These are phyloP conservation scores for Vireo griseus DNA, from an alignment of 2,797 vertebrate genomes.

Conservation along the genomic window DNA sequence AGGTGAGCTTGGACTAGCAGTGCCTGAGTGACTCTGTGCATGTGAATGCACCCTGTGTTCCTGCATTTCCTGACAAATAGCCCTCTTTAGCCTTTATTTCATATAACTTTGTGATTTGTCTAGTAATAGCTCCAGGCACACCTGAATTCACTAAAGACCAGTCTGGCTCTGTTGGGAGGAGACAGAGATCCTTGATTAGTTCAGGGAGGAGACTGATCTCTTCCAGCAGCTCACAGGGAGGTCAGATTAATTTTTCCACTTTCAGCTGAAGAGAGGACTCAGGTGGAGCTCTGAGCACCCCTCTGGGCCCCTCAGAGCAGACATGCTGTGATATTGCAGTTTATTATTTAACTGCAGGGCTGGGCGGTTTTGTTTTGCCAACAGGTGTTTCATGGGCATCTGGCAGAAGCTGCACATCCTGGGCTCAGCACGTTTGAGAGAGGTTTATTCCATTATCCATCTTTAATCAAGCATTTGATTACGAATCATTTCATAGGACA, in stretches of 20 bases:
- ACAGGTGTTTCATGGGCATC: not conserved
- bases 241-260: not conserved
- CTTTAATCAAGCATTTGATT: not conserved
- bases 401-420: not conserved
- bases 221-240: not conserved
- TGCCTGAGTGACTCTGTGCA: not conserved
- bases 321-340: not conserved
- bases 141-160: not conserved
- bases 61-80: not conserved
- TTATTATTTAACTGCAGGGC: not conserved
- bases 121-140: not conserved
- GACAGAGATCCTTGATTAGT: not conserved
- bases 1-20: not conserved
- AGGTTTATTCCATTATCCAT: not conserved
- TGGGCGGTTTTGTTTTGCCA: not conserved
- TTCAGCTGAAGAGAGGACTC: not conserved
- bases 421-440: not conserved
- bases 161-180: not conserved
- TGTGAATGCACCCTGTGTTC: fast-evolving
- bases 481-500: not conserved
- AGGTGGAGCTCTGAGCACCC: not conserved
- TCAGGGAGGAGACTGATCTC: not conserved
- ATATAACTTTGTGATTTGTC: not conserved
- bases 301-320: not conserved
- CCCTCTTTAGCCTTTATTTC: not conserved